Conservation (phyloP, 2,888 invertebrate genomes). For the Euproctis similis region DNA sequence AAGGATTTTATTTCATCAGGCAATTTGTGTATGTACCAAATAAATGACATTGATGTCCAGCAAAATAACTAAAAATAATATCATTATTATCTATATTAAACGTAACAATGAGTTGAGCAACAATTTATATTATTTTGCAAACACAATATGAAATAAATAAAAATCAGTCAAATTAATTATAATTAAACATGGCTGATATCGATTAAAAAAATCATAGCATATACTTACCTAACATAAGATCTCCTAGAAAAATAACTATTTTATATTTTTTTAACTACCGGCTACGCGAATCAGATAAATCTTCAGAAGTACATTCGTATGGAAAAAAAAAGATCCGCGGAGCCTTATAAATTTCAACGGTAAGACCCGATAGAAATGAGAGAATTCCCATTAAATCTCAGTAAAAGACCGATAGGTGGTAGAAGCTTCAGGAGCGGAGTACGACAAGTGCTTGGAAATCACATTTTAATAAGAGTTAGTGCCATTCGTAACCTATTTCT, state of each 20-base stretch:
- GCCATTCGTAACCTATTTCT: neutral
- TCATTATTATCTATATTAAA: too few relatives aligned
- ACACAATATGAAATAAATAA: neutral
- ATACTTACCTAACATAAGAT: too few relatives aligned
- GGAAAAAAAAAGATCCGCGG: conserved; percentile 62
- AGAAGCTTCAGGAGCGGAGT: conserved; percentile 47
- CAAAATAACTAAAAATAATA: too few relatives aligned
- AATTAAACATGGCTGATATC: too few relatives aligned
- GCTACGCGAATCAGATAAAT: conserved; percentile 39
- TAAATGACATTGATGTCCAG: too few relatives aligned
- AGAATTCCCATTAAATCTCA: conserved; percentile 63
- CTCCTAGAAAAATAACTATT: too few relatives aligned
- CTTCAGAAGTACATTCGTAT: conserved; percentile 52
- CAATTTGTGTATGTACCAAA: too few relatives aligned
- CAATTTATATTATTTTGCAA: neutral
- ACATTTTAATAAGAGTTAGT: conserved; percentile 59
- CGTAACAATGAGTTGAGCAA: neutral
- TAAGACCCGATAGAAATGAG: conserved; percentile 70
- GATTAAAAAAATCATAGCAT: too few relatives aligned
- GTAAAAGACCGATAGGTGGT: conserved; percentile 62
- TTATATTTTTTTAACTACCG: too few relatives aligned
- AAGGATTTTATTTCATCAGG: too few relatives aligned
- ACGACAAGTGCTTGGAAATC: conserved; percentile 56
- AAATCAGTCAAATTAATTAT: too few relatives aligned
- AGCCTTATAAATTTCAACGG: conserved; percentile 55